phyloP scores from a whole-genome alignment of 1,140 invertebrate genomes.

The Zelostemma sp. region DNA sequence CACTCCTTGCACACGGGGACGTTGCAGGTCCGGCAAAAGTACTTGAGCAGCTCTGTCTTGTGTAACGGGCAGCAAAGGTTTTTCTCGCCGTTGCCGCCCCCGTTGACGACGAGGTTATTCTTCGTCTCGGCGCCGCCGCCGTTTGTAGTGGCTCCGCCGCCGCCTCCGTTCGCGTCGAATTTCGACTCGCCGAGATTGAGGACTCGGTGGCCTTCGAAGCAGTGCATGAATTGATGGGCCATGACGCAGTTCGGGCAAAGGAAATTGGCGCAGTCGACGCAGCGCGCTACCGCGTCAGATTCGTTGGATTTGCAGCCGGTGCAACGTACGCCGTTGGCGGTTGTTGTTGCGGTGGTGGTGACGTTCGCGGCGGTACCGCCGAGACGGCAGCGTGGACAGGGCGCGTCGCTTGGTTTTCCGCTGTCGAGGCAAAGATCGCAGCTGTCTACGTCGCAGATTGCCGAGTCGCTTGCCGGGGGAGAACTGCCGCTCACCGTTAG shows the following conservation, averaged over 20 bases:
- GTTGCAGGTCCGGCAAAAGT: conserved; percentile 91
- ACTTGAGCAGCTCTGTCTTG: conserved; percentile 90
- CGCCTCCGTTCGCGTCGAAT: conserved; percentile 54
- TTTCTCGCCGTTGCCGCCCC: conserved; percentile 73
- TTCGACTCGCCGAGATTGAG: conserved; percentile 80
- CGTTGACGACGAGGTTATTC: conserved; percentile 48
- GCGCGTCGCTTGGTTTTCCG: conserved; percentile 82
- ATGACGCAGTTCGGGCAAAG: conserved; percentile 97
- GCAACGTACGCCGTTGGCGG: conserved; percentile 75
- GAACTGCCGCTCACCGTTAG: conserved; percentile 85
- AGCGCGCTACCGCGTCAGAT: conserved; percentile 88
- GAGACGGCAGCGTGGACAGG: conserved; percentile 84
- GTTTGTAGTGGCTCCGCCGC: conserved; percentile 13
- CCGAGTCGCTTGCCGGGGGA: conserved; percentile 83
- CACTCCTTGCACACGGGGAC: conserved; percentile 95
- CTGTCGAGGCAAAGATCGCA: conserved; percentile 88
- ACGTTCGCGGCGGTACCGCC: conserved; percentile 70
- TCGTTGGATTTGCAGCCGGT: conserved; percentile 90
- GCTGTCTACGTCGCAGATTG: conserved; percentile 81
- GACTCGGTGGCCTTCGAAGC: conserved; percentile 96
- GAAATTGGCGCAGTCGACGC: conserved; percentile 95
- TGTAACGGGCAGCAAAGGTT: conserved; percentile 84
- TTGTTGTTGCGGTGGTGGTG: conserved; percentile 3
- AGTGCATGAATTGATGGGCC: conserved; percentile 98
- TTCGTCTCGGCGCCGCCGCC: conserved; percentile 22